Conservation (phyloP, 1,140 invertebrate genomes). For the Apocrypta bakeri region DNA sequence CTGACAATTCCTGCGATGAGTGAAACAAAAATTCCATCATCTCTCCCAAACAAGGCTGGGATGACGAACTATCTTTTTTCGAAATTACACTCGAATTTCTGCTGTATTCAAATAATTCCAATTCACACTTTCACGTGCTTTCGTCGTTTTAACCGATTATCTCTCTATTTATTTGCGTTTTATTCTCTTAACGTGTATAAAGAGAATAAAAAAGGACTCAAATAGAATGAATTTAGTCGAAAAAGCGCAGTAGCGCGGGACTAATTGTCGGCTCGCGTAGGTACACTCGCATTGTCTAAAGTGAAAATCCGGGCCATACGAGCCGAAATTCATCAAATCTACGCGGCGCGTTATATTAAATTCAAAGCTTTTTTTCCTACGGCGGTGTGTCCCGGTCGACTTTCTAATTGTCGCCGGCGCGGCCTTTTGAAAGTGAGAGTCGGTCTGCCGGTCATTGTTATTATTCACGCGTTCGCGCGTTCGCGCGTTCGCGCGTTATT, state of each 20-base stretch:
- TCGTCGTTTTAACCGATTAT: no score
- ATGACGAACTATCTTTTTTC: not conserved
- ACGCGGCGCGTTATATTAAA: slow-evolving; percentile 1
- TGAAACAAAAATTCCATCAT: not conserved
- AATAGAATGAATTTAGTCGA: not conserved
- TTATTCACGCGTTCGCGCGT: slow-evolving; percentile 38
- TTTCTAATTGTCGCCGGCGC: slow-evolving; percentile 42
- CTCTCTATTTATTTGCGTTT: no score
- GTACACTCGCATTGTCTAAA: no score
- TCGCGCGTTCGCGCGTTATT: slow-evolving; percentile 28
- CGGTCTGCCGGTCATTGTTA: slow-evolving; percentile 40
- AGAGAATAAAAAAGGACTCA: not conserved
- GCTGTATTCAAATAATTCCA: no score
- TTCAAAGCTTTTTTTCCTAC: slow-evolving; percentile 1
- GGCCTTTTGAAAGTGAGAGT: slow-evolving; percentile 48
- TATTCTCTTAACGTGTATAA: no score
- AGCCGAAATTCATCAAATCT: slow-evolving; percentile 2
- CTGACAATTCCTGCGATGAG: not conserved
- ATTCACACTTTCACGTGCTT: no score
- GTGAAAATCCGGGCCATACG: not conserved
- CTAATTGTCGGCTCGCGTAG: not conserved
- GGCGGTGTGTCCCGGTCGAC: slow-evolving; percentile 10
- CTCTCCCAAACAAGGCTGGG: not conserved
- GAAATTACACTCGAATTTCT: no score
- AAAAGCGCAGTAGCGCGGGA: slow-evolving; percentile 1